Conservation (phyloP, 2,113 vertebrate species). For the Athene noctua region DNA sequence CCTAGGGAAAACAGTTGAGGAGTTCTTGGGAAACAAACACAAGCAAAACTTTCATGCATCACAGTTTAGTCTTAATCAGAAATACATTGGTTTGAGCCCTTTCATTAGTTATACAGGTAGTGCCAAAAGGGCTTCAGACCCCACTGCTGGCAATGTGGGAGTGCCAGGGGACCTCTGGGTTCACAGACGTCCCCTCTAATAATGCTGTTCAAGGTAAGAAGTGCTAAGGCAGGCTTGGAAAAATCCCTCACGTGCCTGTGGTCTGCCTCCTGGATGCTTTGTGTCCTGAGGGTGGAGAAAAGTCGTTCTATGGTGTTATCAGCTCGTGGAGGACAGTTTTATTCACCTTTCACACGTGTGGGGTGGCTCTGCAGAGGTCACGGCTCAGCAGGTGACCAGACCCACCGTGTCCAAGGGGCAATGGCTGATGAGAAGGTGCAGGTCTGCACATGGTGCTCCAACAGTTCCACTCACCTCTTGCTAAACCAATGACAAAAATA, state of each 20-base stretch:
- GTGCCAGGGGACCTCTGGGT: not conserved
- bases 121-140: not conserved
- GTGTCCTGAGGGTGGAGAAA: not conserved
- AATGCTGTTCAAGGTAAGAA: accelerated
- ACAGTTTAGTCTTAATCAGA: too few species aligned
- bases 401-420: not conserved
- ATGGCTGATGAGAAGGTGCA: not conserved
- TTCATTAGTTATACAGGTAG: not conserved
- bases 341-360: accelerated
- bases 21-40: too few species aligned
- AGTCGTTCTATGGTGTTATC: too few species aligned
- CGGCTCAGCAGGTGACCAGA: not conserved
- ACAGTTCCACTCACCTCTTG: not conserved
- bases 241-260: not conserved
- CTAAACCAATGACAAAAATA: not conserved
- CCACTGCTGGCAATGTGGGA: not conserved
- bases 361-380: not conserved
- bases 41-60: too few species aligned
- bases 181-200: too few species aligned
- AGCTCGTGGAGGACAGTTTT: not conserved
- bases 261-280: not conserved
- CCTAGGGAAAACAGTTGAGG: too few species aligned
- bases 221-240: not conserved
- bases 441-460: not conserved
- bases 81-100: too few species aligned